Conservation (phyloP, 2,113 vertebrate species). For the Anhinga rufa region DNA sequence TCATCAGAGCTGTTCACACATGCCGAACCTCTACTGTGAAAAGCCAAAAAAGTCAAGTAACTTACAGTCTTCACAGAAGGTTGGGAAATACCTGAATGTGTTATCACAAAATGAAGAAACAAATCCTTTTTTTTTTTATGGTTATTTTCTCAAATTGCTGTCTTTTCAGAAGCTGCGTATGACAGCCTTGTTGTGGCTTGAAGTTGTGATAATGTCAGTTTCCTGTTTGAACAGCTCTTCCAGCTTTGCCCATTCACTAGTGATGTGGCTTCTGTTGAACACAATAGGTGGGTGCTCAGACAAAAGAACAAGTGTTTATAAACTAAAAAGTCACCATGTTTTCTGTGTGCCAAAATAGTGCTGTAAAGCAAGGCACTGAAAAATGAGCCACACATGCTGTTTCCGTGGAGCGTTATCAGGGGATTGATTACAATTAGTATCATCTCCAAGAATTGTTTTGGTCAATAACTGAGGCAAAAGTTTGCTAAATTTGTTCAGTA, state of each 20-base stretch:
- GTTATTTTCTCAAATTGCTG: neutral
- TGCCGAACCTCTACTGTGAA: neutral
- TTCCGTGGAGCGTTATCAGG: neutral
- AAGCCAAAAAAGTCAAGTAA: neutral
- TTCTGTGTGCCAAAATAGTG: neutral
- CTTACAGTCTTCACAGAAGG: neutral
- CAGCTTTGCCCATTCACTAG: neutral
- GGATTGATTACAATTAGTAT: no score
- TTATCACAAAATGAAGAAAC: neutral
- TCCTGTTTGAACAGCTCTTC: neutral
- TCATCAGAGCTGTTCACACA: neutral
- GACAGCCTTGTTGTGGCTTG: neutral
- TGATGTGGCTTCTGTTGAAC: neutral
- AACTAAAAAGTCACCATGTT: neutral
- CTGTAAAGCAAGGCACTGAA: neutral
- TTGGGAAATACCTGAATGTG: neutral
- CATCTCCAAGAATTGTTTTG: neutral
- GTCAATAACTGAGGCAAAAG: neutral
- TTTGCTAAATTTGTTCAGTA: neutral
- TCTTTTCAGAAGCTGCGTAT: neutral
- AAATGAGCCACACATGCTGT: rapidly evolving
- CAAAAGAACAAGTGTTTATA: neutral
- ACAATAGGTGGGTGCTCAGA: rapidly evolving
- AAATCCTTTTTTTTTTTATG: neutral
- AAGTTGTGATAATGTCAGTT: neutral